Evolutionary conservation across 2,113 vertebrate species (phyloP).

Genomic region (Hiodon alosoides): DNA sequence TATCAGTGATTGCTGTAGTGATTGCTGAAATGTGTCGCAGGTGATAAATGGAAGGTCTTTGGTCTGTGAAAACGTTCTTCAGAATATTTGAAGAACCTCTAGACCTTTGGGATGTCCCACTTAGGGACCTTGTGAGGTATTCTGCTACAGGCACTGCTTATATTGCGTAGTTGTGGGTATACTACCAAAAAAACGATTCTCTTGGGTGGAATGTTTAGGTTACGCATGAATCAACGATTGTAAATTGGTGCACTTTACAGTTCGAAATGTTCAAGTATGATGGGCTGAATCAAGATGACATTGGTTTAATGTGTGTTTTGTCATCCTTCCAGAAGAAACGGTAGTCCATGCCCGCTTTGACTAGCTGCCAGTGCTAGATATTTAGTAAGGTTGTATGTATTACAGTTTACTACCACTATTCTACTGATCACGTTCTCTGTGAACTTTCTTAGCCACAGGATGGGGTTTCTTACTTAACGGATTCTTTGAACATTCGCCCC

Average conservation of each 20-base stretch:
- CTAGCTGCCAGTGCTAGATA: constrained; percentile 11
- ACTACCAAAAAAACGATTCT: constrained; percentile 55
- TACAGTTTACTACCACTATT: background rate
- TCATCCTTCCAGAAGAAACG: constrained; percentile 50
- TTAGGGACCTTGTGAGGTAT: constrained; percentile 1
- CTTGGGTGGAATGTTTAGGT: constrained; percentile 62
- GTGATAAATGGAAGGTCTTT: constrained; percentile 13
- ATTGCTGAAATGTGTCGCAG: background rate
- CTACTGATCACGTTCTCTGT: constrained; percentile 5
- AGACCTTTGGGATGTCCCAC: background rate
- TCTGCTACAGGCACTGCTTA: constrained; percentile 58
- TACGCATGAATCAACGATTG: constrained; percentile 54
- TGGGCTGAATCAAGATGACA: constrained; percentile 41
- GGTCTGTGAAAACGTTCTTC: constrained; percentile 25
- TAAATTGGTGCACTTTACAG: constrained; percentile 57
- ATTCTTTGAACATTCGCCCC: constrained; percentile 12
- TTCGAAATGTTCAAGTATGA: constrained; percentile 50
- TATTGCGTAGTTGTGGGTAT: constrained; percentile 47
- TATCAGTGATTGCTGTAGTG: background rate
- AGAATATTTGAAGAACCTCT: constrained; percentile 5
- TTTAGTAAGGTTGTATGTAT: background rate
- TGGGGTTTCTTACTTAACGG: background rate
- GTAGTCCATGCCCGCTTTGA: constrained; percentile 22
- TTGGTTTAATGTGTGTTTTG: constrained; percentile 57
- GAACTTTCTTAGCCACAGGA: background rate